Percentiles rank a stretch among this genome's conserved stretches.
phyloP scores from a whole-genome alignment of 2,113 vertebrate species.

The Thalassoma bifasciatum region DNA sequence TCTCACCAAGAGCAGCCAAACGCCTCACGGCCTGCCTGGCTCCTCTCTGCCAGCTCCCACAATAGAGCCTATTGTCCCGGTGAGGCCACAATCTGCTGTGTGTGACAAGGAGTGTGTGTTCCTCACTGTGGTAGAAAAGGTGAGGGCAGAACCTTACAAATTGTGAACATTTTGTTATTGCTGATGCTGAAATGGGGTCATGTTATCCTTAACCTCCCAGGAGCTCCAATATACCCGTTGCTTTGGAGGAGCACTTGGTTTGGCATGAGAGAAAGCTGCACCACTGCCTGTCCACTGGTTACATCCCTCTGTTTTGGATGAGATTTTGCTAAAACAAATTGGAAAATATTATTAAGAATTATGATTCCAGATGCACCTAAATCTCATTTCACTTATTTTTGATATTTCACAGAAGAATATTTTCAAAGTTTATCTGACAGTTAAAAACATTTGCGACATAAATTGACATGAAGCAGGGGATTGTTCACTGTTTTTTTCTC shows the following conservation, averaged over 20 bases:
- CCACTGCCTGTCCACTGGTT: not conserved
- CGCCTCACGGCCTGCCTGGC: conserved; percentile 74
- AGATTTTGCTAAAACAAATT: not conserved
- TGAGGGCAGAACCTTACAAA: conserved; percentile 70
- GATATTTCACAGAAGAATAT: not conserved
- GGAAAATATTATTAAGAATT: not conserved
- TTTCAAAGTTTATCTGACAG: not conserved
- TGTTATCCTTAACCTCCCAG: conserved; percentile 54
- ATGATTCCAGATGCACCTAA: not conserved
- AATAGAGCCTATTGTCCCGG: conserved; percentile 91
- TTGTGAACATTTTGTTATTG: conserved; percentile 67
- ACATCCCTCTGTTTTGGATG: not conserved
- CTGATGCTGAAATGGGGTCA: conserved; percentile 65
- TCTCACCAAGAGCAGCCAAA: conserved; percentile 75
- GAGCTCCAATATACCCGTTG: not conserved
- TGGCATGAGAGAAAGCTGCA: not conserved
- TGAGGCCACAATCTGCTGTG: conserved; percentile 89
- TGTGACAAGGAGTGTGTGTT: conserved; percentile 67
- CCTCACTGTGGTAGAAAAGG: conserved; percentile 57
- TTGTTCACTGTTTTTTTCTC: too few relatives aligned
- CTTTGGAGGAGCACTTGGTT: conserved; percentile 13
- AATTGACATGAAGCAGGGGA: not conserved
- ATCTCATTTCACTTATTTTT: not conserved
- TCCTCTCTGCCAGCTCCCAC: conserved; percentile 88
- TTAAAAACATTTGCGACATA: not conserved